phyloP scores from a whole-genome alignment of 2,888 invertebrate genomes.

The Therioaphis trifolii region DNA sequence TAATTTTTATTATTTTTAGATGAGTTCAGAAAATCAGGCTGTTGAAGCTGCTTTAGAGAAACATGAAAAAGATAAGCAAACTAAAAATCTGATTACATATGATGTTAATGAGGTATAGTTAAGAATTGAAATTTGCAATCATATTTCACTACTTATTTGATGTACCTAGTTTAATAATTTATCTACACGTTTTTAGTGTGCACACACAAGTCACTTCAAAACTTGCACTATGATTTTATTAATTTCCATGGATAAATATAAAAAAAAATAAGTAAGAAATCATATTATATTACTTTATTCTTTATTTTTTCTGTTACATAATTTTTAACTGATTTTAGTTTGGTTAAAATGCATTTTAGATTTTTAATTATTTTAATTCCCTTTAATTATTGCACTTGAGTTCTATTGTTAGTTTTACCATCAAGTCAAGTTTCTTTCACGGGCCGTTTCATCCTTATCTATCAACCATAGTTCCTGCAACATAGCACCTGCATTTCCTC shows the following conservation, averaged over 20 bases:
- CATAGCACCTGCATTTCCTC: constrained; percentile 60
- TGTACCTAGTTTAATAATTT: neutral
- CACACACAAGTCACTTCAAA: constrained; percentile 27
- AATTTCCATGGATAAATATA: constrained; percentile 1
- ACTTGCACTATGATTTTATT: constrained; percentile 48
- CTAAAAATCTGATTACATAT: constrained; percentile 64
- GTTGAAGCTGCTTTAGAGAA: constrained; percentile 66
- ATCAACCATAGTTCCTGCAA: constrained; percentile 61
- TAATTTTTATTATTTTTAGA: constrained; percentile 57
- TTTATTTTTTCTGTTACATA: neutral
- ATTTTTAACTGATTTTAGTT: constrained; percentile 25
- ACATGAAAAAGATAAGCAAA: constrained; percentile 66
- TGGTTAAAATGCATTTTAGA: neutral
- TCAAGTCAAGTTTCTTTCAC: constrained; percentile 54
- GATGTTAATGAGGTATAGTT: constrained; percentile 29
- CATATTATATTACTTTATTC: neutral
- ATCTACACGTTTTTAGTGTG: constrained; percentile 23
- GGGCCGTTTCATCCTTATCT: constrained; percentile 59
- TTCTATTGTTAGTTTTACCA: constrained; percentile 55
- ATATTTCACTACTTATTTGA: neutral
- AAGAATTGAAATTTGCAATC: neutral
- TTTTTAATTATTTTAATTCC: constrained; percentile 31
- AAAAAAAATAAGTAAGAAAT: neutral
- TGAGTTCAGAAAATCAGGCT: constrained; percentile 66
- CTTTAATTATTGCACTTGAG: constrained; percentile 45